Evolutionary conservation across 2,797 vertebrate genomes (phyloP).

Genomic region (Sebastes taczanowskii): DNA sequence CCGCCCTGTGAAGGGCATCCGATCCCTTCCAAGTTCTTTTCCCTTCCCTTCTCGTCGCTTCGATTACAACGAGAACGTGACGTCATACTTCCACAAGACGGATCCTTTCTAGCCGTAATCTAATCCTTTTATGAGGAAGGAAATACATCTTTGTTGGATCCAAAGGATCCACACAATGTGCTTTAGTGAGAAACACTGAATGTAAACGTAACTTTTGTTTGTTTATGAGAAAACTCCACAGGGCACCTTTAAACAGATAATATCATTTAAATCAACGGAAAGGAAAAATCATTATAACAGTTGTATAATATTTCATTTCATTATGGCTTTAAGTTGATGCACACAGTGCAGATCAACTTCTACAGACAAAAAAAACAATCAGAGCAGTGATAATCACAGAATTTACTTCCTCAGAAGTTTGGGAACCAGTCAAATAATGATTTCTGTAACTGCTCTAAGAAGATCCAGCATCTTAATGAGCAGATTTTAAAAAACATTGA

Average conservation of each 20-base stretch:
- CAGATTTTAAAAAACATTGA: not conserved
- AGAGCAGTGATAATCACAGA: not conserved
- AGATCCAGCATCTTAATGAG: slow-evolving; percentile 14
- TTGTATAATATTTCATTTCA: not conserved
- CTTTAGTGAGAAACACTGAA: not conserved
- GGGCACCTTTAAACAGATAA: not conserved
- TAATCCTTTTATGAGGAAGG: not conserved
- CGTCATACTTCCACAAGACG: too few relatives aligned
- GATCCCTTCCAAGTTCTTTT: too few relatives aligned
- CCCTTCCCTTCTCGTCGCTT: too few relatives aligned
- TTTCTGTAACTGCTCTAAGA: not conserved
- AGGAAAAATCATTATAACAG: not conserved
- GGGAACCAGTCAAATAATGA: not conserved
- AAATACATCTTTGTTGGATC: not conserved
- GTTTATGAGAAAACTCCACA: not conserved
- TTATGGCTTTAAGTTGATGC: not conserved
- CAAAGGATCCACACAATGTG: not conserved
- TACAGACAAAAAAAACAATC: not conserved
- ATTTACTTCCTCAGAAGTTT: not conserved
- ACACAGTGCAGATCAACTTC: not conserved
- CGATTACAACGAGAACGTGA: too few relatives aligned
- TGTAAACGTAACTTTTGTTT: not conserved
- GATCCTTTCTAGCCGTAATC: too few relatives aligned
- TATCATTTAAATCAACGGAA: not conserved
- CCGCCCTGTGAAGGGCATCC: too few relatives aligned